phyloP scores from a whole-genome alignment of 2,888 invertebrate genomes.

The Protophormia terraenovae region DNA sequence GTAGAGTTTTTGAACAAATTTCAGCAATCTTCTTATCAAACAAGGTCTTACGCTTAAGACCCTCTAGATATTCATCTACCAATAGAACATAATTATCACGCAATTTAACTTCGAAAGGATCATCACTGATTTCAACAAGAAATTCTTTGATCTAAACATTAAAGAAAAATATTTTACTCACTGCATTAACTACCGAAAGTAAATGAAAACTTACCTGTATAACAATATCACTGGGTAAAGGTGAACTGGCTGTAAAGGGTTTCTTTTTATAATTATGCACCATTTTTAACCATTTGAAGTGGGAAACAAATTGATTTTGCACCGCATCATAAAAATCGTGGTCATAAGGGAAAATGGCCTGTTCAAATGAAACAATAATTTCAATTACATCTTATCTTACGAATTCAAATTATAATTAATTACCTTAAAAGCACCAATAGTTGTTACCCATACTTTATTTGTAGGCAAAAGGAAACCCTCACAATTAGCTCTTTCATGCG shows the following conservation, averaged over 20 bases:
- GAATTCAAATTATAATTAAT: too few relatives aligned
- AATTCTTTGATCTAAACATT: slow-evolving; percentile 89
- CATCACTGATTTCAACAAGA: slow-evolving; percentile 96
- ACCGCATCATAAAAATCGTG: slow-evolving; percentile 94
- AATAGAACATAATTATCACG: slow-evolving; percentile 97
- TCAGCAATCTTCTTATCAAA: slow-evolving; percentile 93
- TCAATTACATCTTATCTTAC: too few relatives aligned
- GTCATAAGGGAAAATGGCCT: slow-evolving; percentile 91
- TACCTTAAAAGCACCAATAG: slow-evolving; percentile 79
- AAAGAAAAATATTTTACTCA: neutral
- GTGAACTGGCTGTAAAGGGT: slow-evolving; percentile 86
- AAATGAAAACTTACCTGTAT: slow-evolving; percentile 85
- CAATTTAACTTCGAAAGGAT: slow-evolving; percentile 98
- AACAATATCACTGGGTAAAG: slow-evolving; percentile 93
- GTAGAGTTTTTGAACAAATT: slow-evolving; percentile 90
- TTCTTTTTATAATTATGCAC: slow-evolving; percentile 88
- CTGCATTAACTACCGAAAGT: neutral
- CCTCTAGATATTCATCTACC: slow-evolving; percentile 97
- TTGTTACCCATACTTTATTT: slow-evolving; percentile 85
- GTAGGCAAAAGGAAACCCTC: slow-evolving; percentile 87
- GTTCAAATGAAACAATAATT: slow-evolving; percentile 54
- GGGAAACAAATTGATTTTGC: slow-evolving; percentile 93
- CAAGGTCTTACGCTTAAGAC: slow-evolving; percentile 92
- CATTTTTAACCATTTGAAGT: slow-evolving; percentile 96
- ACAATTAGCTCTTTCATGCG: slow-evolving; percentile 88